These are phyloP conservation scores for Indicator indicator DNA, from an alignment of 2,113 vertebrate species.

Conservation along the genomic window DNA sequence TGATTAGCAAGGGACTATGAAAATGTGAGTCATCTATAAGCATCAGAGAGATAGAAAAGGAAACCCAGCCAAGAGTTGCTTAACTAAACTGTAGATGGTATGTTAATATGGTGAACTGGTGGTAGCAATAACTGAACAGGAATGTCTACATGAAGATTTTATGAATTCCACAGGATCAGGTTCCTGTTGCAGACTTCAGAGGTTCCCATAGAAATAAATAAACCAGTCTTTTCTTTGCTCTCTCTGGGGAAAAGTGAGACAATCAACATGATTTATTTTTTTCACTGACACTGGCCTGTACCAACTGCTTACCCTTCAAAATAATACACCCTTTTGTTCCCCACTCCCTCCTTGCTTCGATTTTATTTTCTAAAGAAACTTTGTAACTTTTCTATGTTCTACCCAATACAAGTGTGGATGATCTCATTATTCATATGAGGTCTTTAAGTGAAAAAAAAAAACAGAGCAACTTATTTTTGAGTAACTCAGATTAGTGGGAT, in stretches of 20 bases:
- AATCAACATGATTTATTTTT: neutral
- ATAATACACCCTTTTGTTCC: neutral
- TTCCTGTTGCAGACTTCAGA: neutral
- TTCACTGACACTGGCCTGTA: neutral
- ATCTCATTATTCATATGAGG: neutral
- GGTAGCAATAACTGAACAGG: neutral
- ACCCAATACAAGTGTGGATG: neutral
- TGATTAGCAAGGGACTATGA: neutral
- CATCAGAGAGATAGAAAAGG: neutral
- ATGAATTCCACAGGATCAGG: neutral
- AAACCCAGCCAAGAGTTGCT: neutral
- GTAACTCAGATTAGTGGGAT: neutral
- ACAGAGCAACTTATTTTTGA: neutral
- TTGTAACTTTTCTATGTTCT: neutral
- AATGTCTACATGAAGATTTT: neutral
- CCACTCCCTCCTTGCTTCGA: too few species aligned
- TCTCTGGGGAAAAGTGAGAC: neutral
- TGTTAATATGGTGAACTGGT: neutral
- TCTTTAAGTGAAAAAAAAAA: neutral
- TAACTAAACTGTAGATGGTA: neutral
- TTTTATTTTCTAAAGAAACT: neutral
- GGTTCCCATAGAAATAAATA: slow-evolving; percentile 40
- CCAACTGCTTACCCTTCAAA: neutral
- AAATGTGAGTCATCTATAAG: neutral
- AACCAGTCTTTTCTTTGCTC: neutral